phyloP scores from a whole-genome alignment of 2,888 invertebrate species.

The Ornithoptera alexandrae region DNA sequence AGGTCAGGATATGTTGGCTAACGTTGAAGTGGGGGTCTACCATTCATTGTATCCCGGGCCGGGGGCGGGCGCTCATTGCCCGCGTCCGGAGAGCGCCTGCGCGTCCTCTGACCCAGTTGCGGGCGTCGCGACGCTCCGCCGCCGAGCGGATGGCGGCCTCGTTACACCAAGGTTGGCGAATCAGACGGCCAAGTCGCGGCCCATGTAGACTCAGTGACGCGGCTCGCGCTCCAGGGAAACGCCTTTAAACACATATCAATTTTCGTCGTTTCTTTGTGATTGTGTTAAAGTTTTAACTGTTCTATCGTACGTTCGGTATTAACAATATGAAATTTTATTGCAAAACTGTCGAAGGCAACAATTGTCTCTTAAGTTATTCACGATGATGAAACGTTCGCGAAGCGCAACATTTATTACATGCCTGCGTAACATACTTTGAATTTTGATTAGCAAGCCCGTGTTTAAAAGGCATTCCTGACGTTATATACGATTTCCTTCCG shows the following conservation, averaged over 20 bases:
- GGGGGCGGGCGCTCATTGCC: constrained; percentile 76
- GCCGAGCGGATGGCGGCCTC: constrained; percentile 60
- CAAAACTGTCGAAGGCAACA: not conserved
- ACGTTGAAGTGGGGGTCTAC: constrained; percentile 55
- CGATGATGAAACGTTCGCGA: constrained; percentile 54
- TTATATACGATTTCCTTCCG: constrained; percentile 51
- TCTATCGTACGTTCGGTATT: not conserved
- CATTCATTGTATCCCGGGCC: constrained; percentile 66
- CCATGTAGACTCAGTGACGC: constrained; percentile 69
- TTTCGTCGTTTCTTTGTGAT: constrained; percentile 6
- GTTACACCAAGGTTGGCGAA: constrained; percentile 73
- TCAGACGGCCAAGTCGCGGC: constrained; percentile 63
- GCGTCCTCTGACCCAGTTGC: constrained; percentile 75
- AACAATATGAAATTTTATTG: not conserved
- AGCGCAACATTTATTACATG: constrained; percentile 51
- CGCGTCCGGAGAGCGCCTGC: constrained; percentile 73
- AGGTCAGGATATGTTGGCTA: constrained; percentile 55
- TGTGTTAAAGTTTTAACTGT: not conserved
- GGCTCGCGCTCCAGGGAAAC: constrained; percentile 46
- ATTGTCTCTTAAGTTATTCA: constrained; percentile 1
- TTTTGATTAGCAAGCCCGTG: constrained; percentile 58
- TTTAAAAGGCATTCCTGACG: constrained; percentile 54
- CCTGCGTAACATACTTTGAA: constrained; percentile 49
- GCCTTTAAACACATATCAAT: constrained; percentile 41
- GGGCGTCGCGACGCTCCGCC: constrained; percentile 47